phyloP scores from a whole-genome alignment of 2,888 invertebrate species.

The Urechis unicinctus region DNA sequence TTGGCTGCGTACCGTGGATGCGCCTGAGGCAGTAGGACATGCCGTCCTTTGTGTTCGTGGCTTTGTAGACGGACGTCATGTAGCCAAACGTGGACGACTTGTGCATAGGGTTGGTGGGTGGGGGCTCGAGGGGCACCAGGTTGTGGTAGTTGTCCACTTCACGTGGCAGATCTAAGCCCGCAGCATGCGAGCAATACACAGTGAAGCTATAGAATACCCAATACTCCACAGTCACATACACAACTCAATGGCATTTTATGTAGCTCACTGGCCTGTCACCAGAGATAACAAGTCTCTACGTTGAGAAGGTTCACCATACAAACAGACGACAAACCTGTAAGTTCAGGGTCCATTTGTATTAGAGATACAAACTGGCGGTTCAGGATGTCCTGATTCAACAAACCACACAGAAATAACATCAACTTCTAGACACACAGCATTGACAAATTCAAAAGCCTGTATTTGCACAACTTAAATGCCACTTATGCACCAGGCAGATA shows the following conservation, averaged over 20 bases:
- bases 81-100: conserved; percentile 68
- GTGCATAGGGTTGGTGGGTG: conserved; percentile 49
- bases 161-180: conserved; percentile 65
- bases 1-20: conserved; percentile 64
- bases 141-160: conserved; percentile 88
- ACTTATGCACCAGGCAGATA: too few species aligned
- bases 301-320: neutral
- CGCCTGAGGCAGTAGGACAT: conserved; percentile 78
- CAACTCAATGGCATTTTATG: neutral
- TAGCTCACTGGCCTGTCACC: too few species aligned
- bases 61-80: conserved; percentile 83
- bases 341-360: conserved; percentile 64
- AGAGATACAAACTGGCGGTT: conserved; percentile 68
- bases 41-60: conserved; percentile 59
- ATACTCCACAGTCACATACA: neutral
- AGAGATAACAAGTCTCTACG: neutral
- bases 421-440: too few species aligned
- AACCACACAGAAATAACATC: too few species aligned
- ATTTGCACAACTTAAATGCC: neutral
- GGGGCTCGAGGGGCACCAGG: conserved; percentile 74
- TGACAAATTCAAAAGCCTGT: too few species aligned
- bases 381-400: conserved; percentile 67
- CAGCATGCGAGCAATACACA: neutral
- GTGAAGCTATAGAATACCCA: neutral
- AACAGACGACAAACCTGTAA: conserved; percentile 6